Percentiles rank a stretch among this genome's conserved stretches.
These are phyloP conservation scores for Balearica regulorum DNA, from an alignment of 2,797 vertebrate genomes.

Conservation along the genomic window DNA sequence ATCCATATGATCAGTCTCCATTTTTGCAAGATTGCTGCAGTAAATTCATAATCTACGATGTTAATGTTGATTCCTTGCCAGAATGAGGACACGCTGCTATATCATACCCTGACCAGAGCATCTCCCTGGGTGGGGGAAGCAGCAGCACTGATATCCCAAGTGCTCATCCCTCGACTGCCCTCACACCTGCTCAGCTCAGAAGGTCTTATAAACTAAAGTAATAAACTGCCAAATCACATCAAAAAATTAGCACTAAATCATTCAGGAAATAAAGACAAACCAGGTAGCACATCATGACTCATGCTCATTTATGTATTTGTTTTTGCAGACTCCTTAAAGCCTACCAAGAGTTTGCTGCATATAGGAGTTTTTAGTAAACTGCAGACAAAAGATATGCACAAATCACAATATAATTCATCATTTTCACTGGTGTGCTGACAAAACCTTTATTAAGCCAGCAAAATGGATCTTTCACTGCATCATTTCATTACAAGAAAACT, in stretches of 20 bases:
- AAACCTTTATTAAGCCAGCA: not conserved
- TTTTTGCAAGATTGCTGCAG: not conserved
- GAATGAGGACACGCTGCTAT: not conserved
- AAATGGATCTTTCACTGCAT: not conserved
- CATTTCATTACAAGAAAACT: not conserved
- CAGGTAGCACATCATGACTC: not conserved
- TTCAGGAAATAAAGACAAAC: not conserved
- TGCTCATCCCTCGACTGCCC: not conserved
- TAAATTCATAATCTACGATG: not conserved
- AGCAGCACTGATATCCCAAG: not conserved
- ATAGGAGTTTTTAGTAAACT: not conserved
- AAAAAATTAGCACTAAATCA: not conserved
- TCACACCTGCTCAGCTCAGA: not conserved
- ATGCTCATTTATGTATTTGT: not conserved
- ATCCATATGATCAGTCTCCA: rapidly evolving
- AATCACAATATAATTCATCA: not conserved
- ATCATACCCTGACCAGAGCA: not conserved
- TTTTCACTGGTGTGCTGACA: not conserved
- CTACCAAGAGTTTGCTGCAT: not conserved
- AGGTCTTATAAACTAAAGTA: not conserved
- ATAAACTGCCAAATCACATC: not conserved
- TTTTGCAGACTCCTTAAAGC: not conserved
- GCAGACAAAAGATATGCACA: not conserved
- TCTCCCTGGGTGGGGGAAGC: not conserved
- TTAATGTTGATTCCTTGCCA: not conserved